phyloP scores from a whole-genome alignment of 2,888 invertebrate species.

The Agonopterix subpropinquella region DNA sequence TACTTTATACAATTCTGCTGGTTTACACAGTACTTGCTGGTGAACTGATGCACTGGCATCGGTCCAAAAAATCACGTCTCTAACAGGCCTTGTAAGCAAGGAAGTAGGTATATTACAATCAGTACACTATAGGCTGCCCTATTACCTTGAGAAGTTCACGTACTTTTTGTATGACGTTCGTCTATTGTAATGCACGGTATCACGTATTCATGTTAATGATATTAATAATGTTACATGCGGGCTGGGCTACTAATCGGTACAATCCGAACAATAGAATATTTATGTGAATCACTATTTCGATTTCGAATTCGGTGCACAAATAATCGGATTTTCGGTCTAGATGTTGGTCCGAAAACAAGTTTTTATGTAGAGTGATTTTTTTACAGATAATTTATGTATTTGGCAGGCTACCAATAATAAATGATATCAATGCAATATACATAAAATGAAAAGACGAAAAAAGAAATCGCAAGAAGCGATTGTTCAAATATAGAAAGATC shows the following conservation, averaged over 20 bases:
- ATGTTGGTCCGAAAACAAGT: no score
- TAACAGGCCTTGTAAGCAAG: slow-evolving; percentile 21
- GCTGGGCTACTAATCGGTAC: slow-evolving; percentile 13
- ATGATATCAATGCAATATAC: slow-evolving; percentile 6
- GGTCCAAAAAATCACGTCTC: slow-evolving; percentile 15
- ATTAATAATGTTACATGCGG: slow-evolving; percentile 20
- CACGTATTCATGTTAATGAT: slow-evolving; percentile 28
- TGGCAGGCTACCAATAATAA: neutral
- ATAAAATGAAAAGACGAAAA: slow-evolving; percentile 25
- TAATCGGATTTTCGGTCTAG: no score
- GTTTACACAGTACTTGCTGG: neutral
- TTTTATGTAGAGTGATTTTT: no score
- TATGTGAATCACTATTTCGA: neutral
- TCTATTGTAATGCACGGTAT: slow-evolving; percentile 28
- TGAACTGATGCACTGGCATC: slow-evolving; percentile 17
- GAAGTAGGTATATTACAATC: slow-evolving; percentile 28
- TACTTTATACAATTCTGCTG: no score
- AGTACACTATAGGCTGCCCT: slow-evolving; percentile 31
- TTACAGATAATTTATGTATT: neutral
- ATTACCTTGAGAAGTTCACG: slow-evolving; percentile 45
- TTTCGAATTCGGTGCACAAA: no score
- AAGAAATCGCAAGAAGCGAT: slow-evolving; percentile 40
- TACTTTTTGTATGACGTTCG: slow-evolving; percentile 21
- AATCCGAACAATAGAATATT: slow-evolving; percentile 20
- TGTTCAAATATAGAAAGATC: slow-evolving; percentile 30